phyloP scores from a whole-genome alignment of 2,113 vertebrate genomes.

The Clarias gariepinus region DNA sequence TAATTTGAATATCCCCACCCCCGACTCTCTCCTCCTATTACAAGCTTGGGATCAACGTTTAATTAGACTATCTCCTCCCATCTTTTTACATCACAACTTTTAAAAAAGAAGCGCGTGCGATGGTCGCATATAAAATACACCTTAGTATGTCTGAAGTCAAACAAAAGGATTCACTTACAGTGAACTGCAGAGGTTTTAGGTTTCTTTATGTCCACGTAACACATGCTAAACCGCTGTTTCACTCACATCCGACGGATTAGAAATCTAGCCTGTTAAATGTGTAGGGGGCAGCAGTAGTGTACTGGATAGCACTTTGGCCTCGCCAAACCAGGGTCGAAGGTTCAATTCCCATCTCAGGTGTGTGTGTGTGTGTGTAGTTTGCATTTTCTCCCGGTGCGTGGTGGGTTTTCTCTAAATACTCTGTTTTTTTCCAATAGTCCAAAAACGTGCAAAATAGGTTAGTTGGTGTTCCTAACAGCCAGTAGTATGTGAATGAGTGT shows the following conservation, averaged over 20 bases:
- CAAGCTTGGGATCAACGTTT: background rate
- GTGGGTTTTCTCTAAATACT: too few species aligned
- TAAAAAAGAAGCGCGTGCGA: slow-evolving; percentile 24
- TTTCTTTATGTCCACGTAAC: background rate
- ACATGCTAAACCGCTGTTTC: background rate
- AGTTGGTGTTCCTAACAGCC: too few species aligned
- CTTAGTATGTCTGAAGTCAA: background rate
- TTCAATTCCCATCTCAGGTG: too few species aligned
- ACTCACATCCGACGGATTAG: background rate
- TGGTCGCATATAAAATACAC: too few species aligned
- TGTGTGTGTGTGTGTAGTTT: too few species aligned
- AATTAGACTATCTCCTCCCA: slow-evolving; percentile 15
- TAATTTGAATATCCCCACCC: slow-evolving; percentile 67
- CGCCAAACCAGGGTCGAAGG: too few species aligned
- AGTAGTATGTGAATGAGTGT: too few species aligned
- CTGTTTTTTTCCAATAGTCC: too few species aligned
- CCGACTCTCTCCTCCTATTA: background rate
- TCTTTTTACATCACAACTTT: slow-evolving; percentile 1
- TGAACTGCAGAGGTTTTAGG: background rate
- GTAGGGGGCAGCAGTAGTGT: too few species aligned
- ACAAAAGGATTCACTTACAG: background rate
- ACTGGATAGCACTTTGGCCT: too few species aligned
- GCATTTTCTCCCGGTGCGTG: too few species aligned
- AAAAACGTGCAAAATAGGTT: too few species aligned
- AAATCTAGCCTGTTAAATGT: background rate